These are phyloP conservation scores for Cochlearius cochlearius DNA, from an alignment of 2,113 vertebrate species.

Conservation along the genomic window DNA sequence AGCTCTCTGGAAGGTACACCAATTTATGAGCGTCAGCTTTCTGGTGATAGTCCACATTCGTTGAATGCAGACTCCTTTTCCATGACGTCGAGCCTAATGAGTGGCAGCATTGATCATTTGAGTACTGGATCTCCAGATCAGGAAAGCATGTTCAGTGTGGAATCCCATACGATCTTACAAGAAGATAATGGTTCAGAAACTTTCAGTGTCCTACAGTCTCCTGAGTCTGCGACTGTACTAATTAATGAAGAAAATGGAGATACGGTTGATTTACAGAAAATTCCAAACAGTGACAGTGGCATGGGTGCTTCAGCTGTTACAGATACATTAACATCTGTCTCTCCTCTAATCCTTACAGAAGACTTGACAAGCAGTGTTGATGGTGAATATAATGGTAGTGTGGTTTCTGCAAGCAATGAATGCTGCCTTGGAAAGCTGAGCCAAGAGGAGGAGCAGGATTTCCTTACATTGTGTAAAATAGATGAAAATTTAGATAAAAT, in stretches of 20 bases:
- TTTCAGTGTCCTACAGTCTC: slow-evolving; percentile 64
- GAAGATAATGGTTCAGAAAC: slow-evolving; percentile 57
- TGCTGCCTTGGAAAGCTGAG: background rate
- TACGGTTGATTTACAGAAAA: background rate
- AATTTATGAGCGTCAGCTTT: slow-evolving; percentile 63
- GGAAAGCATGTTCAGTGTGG: slow-evolving; percentile 61
- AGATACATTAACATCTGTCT: background rate
- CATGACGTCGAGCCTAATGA: slow-evolving; percentile 73
- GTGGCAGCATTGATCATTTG: slow-evolving; percentile 75
- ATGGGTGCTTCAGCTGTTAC: background rate
- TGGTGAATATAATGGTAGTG: background rate
- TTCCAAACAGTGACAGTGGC: background rate
- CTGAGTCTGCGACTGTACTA: background rate
- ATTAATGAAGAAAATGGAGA: background rate
- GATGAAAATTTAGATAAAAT: background rate
- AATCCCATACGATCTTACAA: slow-evolving; percentile 20
- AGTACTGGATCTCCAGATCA: slow-evolving; percentile 74
- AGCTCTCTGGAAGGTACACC: slow-evolving; percentile 73
- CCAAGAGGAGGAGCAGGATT: background rate
- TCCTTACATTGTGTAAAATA: background rate
- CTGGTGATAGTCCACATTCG: slow-evolving; percentile 76
- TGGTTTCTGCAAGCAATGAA: background rate
- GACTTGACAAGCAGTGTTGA: background rate
- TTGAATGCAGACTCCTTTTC: slow-evolving; percentile 77
- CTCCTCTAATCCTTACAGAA: background rate